Conservation (phyloP, 2,888 invertebrate species). For the Oscheius sp. region DNA sequence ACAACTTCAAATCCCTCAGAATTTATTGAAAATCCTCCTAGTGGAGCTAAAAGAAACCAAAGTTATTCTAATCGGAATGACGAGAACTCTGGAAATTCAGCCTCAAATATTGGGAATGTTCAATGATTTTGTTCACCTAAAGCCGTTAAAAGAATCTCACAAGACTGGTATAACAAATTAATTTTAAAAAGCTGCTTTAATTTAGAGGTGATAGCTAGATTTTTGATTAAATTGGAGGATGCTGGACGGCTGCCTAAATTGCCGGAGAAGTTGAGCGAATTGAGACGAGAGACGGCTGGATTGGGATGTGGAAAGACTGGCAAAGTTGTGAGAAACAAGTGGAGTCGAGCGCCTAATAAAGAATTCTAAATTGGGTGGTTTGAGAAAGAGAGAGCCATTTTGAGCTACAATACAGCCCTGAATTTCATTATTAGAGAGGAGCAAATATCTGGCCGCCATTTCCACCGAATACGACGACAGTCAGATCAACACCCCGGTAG, state of each 20-base stretch:
- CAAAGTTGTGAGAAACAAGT: slow-evolving; percentile 3
- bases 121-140: neutral
- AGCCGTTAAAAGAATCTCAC: neutral
- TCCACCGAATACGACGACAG: too few species aligned
- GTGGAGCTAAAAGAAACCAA: neutral
- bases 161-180: neutral
- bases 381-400: too few species aligned
- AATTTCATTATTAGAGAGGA: too few species aligned
- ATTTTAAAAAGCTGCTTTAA: neutral
- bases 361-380: too few species aligned
- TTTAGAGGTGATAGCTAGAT: slow-evolving; percentile 8
- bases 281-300: neutral
- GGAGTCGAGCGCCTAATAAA: neutral
- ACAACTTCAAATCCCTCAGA: neutral
- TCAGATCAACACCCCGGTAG: too few species aligned
- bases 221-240: neutral
- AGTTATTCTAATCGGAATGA: slow-evolving; percentile 10
- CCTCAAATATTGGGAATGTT: slow-evolving; percentile 4
- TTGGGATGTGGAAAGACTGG: neutral
- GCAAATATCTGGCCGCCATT: too few species aligned
- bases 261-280: neutral
- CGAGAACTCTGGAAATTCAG: neutral
- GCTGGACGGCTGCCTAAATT: neutral
- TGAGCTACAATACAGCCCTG: too few species aligned
- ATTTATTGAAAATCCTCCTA: neutral